Conservation (phyloP, 2,113 vertebrate genomes). For the Scortum barcoo region DNA sequence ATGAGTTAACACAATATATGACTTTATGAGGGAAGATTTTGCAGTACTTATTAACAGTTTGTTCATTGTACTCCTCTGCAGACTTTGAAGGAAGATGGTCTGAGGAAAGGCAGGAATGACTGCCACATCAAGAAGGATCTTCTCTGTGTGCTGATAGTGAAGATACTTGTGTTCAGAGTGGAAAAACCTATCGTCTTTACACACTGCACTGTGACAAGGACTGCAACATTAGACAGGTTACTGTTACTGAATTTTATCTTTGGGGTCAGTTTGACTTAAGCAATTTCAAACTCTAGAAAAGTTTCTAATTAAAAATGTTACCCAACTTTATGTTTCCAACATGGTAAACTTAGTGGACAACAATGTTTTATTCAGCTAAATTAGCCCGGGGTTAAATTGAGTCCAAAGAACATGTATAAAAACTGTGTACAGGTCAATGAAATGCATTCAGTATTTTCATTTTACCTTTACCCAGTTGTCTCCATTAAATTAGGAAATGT, state of each 20-base stretch:
- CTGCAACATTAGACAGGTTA: conserved; percentile 91
- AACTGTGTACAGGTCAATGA: background rate
- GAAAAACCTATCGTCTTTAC: conserved; percentile 90
- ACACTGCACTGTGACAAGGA: conserved; percentile 90
- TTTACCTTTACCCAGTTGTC: background rate
- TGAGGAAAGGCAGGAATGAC: conserved; percentile 64
- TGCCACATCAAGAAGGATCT: conserved; percentile 64
- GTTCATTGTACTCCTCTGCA: conserved; percentile 5
- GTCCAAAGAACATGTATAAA: background rate
- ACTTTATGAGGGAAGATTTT: background rate
- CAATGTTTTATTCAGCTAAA: background rate
- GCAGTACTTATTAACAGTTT: background rate
- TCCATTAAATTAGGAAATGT: background rate
- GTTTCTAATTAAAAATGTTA: no score
- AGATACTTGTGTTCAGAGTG: conserved; percentile 80
- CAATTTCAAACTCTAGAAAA: no score
- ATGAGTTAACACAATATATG: background rate
- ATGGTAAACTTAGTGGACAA: no score
- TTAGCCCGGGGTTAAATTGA: background rate
- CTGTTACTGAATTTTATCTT: background rate
- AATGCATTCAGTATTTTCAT: background rate
- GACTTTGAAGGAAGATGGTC: conserved; percentile 27
- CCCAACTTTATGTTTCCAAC: no score
- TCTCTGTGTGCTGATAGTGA: conserved; percentile 43
- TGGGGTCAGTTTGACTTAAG: no score